Evolutionary conservation across 2,888 invertebrate genomes (phyloP).

Genomic region (Ethmia dodecea): DNA sequence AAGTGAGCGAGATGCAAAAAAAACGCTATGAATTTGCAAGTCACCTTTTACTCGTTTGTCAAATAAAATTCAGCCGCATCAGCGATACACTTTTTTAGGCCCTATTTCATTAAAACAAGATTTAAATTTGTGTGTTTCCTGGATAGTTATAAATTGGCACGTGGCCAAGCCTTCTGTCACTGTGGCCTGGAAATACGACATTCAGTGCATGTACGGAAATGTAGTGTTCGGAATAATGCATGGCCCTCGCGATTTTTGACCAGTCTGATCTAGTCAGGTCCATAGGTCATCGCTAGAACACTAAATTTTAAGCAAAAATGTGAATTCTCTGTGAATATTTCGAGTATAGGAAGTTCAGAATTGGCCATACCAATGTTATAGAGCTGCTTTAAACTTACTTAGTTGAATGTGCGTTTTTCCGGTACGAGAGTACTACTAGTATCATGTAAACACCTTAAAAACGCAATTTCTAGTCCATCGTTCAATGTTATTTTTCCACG

Average conservation of each 20-base stretch:
- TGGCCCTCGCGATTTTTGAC: conserved; percentile 28
- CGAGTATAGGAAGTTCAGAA: too few species aligned
- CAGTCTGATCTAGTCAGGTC: conserved; percentile 23
- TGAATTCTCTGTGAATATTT: too few species aligned
- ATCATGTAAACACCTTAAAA: too few species aligned
- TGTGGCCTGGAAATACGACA: conserved; percentile 49
- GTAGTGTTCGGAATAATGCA: conserved; percentile 44
- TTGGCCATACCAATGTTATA: too few species aligned
- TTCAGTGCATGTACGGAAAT: conserved; percentile 48
- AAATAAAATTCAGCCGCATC: conserved; percentile 43
- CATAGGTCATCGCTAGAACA: too few species aligned
- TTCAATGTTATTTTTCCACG: too few species aligned
- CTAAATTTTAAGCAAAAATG: too few species aligned
- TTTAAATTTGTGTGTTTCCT: conserved; percentile 17
- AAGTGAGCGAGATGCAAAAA: conserved; percentile 54
- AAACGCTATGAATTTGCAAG: conserved; percentile 59
- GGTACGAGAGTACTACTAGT: too few species aligned
- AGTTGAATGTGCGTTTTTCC: too few species aligned
- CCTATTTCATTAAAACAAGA: conserved; percentile 2
- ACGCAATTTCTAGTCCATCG: too few species aligned
- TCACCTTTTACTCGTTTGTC: conserved; percentile 66
- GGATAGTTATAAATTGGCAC: conserved; percentile 17
- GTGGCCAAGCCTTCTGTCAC: conserved; percentile 39
- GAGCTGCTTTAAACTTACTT: too few species aligned
- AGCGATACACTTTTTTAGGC: not conserved